These are phyloP conservation scores for Phocides pigmalion DNA, from an alignment of 1,140 invertebrate species.

Conservation along the genomic window DNA sequence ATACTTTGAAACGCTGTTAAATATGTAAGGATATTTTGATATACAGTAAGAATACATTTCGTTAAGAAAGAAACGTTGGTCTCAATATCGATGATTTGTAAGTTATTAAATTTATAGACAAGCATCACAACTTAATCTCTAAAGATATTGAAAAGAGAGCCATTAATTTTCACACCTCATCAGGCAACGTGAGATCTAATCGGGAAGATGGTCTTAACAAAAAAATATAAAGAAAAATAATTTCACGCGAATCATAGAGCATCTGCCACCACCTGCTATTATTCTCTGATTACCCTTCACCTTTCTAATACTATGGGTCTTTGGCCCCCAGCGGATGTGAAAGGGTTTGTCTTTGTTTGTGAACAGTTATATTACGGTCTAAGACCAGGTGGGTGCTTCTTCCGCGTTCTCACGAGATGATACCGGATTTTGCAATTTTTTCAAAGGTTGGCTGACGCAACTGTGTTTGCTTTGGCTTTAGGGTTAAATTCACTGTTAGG, in stretches of 20 bases:
- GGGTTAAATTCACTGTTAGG: slow-evolving; percentile 30
- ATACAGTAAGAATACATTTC: too few relatives aligned
- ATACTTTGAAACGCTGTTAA: too few relatives aligned
- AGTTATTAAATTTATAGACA: slow-evolving; percentile 8
- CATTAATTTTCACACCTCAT: slow-evolving; percentile 77
- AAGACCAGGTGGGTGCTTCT: slow-evolving; percentile 63
- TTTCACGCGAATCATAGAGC: slow-evolving; percentile 75
- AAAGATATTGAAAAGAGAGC: slow-evolving; percentile 51
- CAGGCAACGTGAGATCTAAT: slow-evolving; percentile 62
- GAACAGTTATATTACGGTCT: slow-evolving; percentile 70
- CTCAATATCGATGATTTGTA: not conserved
- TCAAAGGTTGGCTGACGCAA: slow-evolving; percentile 63
- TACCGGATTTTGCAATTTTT: slow-evolving; percentile 57
- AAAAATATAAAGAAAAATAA: slow-evolving; percentile 63
- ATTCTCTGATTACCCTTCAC: slow-evolving; percentile 57
- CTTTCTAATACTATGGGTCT: slow-evolving; percentile 50
- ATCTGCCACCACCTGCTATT: slow-evolving; percentile 72
- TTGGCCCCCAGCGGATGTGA: slow-evolving; percentile 59
- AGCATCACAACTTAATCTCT: slow-evolving; percentile 26
- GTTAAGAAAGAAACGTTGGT: too few relatives aligned
- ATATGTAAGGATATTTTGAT: too few relatives aligned
- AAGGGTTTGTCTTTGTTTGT: slow-evolving; percentile 65
- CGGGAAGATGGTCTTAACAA: slow-evolving; percentile 49
- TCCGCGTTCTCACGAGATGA: slow-evolving; percentile 71
- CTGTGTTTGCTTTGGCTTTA: slow-evolving; percentile 53